These are phyloP conservation scores for Gymnocephalus cernua DNA, from an alignment of 2,113 vertebrate genomes.

Conservation along the genomic window DNA sequence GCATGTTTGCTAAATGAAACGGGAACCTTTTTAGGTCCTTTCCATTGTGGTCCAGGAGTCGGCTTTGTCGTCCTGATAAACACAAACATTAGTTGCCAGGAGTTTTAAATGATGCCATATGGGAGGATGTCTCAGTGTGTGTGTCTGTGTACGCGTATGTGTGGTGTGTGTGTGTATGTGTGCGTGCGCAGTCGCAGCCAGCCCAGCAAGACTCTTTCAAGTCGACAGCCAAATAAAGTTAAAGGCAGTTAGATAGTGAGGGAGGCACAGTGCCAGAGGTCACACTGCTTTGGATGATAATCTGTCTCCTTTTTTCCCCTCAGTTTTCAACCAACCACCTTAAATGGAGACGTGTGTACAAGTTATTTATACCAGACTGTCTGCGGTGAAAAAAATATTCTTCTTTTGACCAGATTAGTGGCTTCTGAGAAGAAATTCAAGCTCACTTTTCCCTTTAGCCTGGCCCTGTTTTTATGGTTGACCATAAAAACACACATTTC, in stretches of 20 bases:
- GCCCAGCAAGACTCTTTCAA: conserved; percentile 71
- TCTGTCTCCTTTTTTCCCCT: conserved; percentile 40
- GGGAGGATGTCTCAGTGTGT: conserved; percentile 49
- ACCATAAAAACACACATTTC: not conserved
- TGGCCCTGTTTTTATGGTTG: not conserved
- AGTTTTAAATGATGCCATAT: conserved; percentile 79
- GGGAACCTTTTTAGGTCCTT: conserved; percentile 32
- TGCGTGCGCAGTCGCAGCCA: conserved; percentile 39
- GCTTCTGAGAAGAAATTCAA: conserved; percentile 33
- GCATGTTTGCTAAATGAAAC: conserved; percentile 74
- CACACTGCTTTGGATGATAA: conserved; percentile 69
- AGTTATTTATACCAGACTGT: conserved; percentile 72
- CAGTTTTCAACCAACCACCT: conserved; percentile 70
- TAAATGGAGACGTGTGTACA: conserved; percentile 71
- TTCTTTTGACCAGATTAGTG: conserved; percentile 47
- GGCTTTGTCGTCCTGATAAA: conserved; percentile 79
- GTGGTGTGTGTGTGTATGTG: conserved; percentile 4
- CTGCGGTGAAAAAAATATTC: not conserved
- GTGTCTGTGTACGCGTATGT: not conserved
- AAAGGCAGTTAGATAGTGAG: conserved; percentile 70
- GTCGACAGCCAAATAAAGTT: conserved; percentile 80
- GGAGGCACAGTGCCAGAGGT: conserved; percentile 65
- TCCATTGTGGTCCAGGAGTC: conserved; percentile 45
- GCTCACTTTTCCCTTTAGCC: conserved; percentile 10
- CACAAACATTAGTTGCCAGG: conserved; percentile 77